phyloP scores from a whole-genome alignment of 2,888 invertebrate species.

The Pandemis corylana region DNA sequence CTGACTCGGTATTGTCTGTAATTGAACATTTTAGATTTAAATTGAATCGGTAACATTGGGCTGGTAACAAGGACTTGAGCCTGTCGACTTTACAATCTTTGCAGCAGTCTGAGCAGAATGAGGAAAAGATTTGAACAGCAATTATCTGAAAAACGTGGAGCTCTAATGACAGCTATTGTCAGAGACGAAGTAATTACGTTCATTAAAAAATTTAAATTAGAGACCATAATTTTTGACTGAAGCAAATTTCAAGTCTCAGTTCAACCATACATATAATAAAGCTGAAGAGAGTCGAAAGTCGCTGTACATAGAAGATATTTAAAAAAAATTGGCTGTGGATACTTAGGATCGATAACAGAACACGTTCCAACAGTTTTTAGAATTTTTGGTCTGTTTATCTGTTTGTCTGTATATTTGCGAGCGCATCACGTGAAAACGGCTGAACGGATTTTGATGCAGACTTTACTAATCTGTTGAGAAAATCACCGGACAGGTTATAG shows the following conservation, averaged over 20 bases:
- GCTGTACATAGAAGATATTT: no score
- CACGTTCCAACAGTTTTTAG: no score
- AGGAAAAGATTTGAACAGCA: constrained; percentile 30
- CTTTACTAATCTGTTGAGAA: no score
- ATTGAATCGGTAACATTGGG: constrained; percentile 23
- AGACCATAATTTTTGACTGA: constrained; percentile 6
- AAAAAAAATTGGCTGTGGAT: no score
- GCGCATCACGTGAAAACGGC: no score
- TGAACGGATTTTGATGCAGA: no score
- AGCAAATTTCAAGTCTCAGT: not conserved
- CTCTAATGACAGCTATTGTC: constrained; percentile 23
- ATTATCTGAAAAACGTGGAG: constrained; percentile 27
- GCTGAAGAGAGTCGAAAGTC: no score
- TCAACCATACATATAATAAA: not conserved
- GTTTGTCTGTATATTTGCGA: no score
- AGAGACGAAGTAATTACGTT: constrained; percentile 2
- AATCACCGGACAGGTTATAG: no score
- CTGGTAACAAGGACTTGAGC: constrained; percentile 15
- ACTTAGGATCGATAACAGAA: no score
- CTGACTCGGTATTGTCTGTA: constrained; percentile 32
- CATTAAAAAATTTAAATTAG: constrained; percentile 10
- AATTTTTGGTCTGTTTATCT: no score
- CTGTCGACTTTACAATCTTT: constrained; percentile 31
- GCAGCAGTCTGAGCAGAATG: constrained; percentile 8
- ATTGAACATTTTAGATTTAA: constrained; percentile 38